A percentile compares a stretch with the other conserved stretches of the same genome.
phyloP scores from a whole-genome alignment of 2,113 vertebrate genomes.

The Saimiri boliviensis region DNA sequence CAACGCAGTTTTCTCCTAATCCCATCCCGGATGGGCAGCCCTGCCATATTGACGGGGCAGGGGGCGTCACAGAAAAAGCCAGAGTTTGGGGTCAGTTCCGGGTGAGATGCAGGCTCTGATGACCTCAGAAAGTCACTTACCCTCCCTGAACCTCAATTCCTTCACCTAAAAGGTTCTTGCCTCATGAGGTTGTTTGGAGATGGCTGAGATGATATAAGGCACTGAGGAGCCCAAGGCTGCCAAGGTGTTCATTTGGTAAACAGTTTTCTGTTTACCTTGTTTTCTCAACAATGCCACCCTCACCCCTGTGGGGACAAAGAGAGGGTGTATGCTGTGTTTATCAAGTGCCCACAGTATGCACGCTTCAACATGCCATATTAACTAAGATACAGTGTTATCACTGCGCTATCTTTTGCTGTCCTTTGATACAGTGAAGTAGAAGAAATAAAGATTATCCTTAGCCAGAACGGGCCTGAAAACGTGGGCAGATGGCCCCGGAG shows the following conservation, averaged over 20 bases:
- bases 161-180: background rate
- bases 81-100: background rate
- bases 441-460: background rate
- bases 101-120: background rate
- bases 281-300: background rate
- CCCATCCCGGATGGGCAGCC: background rate
- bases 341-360: background rate
- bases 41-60: background rate
- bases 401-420: background rate
- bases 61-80: background rate
- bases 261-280: background rate
- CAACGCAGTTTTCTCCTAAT: background rate
- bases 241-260: background rate
- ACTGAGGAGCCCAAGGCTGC: background rate
- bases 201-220: background rate
- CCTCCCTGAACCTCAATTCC: background rate
- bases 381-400: fast-evolving
- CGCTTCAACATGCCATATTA: fast-evolving
- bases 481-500: background rate
- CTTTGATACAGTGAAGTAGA: background rate
- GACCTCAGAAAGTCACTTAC: background rate
- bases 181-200: background rate
- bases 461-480: background rate
- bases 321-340: background rate
- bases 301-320: background rate